Percentiles rank a stretch among this genome's conserved stretches.
Evolutionary conservation across 2,888 invertebrate genomes (phyloP).

Genomic region (Acrobasis consociella): DNA sequence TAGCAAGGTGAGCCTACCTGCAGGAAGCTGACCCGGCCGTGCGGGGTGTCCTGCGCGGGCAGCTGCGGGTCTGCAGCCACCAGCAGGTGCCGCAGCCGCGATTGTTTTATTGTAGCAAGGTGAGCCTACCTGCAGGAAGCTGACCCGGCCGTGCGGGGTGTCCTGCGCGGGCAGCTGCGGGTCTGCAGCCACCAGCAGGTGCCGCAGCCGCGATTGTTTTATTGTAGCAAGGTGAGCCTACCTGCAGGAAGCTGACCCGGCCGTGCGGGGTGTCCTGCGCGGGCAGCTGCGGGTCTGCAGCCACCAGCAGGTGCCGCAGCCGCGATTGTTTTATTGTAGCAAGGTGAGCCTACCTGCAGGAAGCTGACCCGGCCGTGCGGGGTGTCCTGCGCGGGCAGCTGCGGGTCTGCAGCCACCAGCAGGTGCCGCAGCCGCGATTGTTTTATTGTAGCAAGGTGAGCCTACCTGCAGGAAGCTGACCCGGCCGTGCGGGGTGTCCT

Average conservation of each 20-base stretch:
- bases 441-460: too few relatives aligned
- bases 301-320: constrained; percentile 90
- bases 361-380: constrained; percentile 90
- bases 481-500: constrained; percentile 88
- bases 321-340: too few relatives aligned
- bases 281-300: constrained; percentile 90
- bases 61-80: constrained; percentile 93
- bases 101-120: too few relatives aligned
- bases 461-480: constrained; percentile 87
- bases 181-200: constrained; percentile 94
- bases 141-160: constrained; percentile 89
- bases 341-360: constrained; percentile 77
- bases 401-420: constrained; percentile 92
- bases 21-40: constrained; percentile 89
- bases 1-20: constrained; percentile 72
- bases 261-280: constrained; percentile 88
- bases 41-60: constrained; percentile 85
- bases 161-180: constrained; percentile 86
- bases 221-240: too few relatives aligned
- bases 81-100: constrained; percentile 86
- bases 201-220: constrained; percentile 72
- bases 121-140: constrained; percentile 84
- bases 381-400: constrained; percentile 86
- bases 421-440: constrained; percentile 85
- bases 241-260: constrained; percentile 87